A percentile compares a stretch with the other conserved stretches of the same genome.
Evolutionary conservation across 2,888 invertebrate species (phyloP).

Genomic region (Trichopria drosophilae): DNA sequence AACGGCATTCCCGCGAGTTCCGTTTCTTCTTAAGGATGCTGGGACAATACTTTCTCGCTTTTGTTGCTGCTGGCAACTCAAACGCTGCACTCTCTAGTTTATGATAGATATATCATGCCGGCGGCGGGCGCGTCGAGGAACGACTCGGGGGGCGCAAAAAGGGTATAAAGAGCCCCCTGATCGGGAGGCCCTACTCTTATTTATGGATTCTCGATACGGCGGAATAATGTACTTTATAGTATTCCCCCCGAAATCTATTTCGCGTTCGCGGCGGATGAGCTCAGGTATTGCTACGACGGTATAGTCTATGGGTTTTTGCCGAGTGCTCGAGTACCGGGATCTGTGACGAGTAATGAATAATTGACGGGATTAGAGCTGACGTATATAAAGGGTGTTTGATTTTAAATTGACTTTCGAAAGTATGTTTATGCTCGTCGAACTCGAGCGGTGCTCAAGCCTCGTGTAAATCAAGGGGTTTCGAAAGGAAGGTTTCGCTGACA

Average conservation of each 20-base stretch:
- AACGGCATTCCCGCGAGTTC: constrained; percentile 40
- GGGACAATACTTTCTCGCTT: constrained; percentile 37
- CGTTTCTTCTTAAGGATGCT: constrained; percentile 3
- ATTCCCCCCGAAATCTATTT: constrained; percentile 1
- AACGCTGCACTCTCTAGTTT: constrained; percentile 17
- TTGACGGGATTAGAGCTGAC: too few relatives aligned
- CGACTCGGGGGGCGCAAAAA: neutral
- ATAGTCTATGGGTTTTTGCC: too few relatives aligned
- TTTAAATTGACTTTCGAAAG: too few relatives aligned
- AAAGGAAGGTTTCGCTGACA: too few relatives aligned
- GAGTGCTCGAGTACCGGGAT: too few relatives aligned
- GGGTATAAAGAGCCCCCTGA: constrained; percentile 17
- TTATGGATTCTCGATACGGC: constrained; percentile 32
- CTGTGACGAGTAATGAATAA: too few relatives aligned
- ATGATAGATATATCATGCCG: constrained; percentile 26
- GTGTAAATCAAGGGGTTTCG: too few relatives aligned
- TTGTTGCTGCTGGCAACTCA: constrained; percentile 24
- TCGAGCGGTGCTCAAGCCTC: too few relatives aligned
- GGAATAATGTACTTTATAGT: constrained; percentile 27
- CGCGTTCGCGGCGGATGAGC: too few relatives aligned
- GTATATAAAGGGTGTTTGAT: too few relatives aligned
- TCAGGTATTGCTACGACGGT: too few relatives aligned
- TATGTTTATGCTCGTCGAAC: too few relatives aligned
- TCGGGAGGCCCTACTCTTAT: constrained; percentile 18
- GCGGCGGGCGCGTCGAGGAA: neutral